Conservation (phyloP, 2,113 vertebrate species). For the Plecotus auritus region DNA sequence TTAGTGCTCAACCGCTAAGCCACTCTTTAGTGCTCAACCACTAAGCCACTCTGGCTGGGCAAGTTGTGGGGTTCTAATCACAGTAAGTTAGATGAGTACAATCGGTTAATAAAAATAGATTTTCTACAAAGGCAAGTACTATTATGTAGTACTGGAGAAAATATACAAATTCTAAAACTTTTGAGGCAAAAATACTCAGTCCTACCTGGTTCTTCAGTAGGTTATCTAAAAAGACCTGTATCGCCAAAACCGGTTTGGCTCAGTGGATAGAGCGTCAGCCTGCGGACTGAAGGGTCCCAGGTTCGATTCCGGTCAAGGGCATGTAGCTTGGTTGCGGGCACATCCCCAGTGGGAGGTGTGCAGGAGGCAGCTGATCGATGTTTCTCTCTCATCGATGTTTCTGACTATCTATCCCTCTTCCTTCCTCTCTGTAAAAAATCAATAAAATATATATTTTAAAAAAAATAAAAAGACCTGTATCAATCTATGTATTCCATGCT, state of each 20-base stretch:
- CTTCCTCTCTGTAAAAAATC: no score
- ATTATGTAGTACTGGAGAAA: neutral
- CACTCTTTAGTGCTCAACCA: neutral
- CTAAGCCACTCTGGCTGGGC: neutral
- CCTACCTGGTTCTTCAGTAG: neutral
- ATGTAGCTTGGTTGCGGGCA: no score
- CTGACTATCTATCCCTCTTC: no score
- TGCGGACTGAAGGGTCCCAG: no score
- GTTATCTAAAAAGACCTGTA: neutral
- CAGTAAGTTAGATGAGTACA: neutral
- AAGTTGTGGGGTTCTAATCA: neutral
- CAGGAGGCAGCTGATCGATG: no score
- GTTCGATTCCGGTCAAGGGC: no score
- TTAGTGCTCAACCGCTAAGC: neutral
- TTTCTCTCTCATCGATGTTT: no score
- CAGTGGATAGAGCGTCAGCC: no score
- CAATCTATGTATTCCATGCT: neutral
- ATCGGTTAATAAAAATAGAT: neutral
- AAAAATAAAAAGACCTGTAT: neutral
- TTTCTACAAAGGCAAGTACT: neutral
- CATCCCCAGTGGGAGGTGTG: no score
- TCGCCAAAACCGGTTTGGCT: no score
- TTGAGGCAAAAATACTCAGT: neutral
- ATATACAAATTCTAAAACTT: neutral
- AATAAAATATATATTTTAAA: no score